These are phyloP conservation scores for Sebastes iracundus DNA, from an alignment of 2,797 vertebrate genomes.

Conservation along the genomic window DNA sequence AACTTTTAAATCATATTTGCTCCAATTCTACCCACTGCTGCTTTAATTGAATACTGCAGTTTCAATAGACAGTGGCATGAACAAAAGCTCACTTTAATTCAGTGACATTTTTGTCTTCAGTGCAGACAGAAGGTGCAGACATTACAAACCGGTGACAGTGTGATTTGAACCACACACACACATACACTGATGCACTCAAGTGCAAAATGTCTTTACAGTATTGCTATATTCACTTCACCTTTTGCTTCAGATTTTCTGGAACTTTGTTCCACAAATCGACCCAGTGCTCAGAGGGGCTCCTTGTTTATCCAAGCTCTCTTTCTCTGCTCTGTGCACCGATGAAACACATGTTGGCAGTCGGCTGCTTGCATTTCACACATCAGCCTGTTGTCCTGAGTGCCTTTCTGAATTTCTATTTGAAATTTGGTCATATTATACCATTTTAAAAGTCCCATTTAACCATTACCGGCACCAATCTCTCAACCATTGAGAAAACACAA, in stretches of 20 bases:
- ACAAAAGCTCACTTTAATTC: constrained; percentile 75
- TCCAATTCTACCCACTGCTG: too few relatives aligned
- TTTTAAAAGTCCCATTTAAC: constrained; percentile 59
- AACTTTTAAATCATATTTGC: too few relatives aligned
- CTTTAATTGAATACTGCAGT: constrained; percentile 1
- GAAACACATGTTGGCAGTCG: constrained; percentile 47
- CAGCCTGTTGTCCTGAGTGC: constrained; percentile 72
- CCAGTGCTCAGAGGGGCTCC: constrained; percentile 35
- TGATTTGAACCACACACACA: constrained; percentile 54
- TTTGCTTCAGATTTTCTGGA: constrained; percentile 43
- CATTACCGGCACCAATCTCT: constrained; percentile 40
- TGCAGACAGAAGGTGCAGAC: constrained; percentile 77
- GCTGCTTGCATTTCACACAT: constrained; percentile 58
- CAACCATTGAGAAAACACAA: constrained; percentile 62
- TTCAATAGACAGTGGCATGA: constrained; percentile 20
- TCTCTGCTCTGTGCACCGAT: constrained; percentile 37
- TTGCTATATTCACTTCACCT: constrained; percentile 78
- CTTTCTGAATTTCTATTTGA: constrained; percentile 58
- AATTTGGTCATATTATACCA: constrained; percentile 78
- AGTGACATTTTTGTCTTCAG: constrained; percentile 71
- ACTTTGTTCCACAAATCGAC: constrained; percentile 34
- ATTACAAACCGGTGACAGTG: constrained; percentile 68
- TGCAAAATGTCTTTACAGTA: constrained; percentile 78
- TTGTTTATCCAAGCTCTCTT: constrained; percentile 28
- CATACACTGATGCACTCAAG: constrained; percentile 67